phyloP scores from a whole-genome alignment of 2,888 invertebrate genomes.

The Plagiodera versicolora region DNA sequence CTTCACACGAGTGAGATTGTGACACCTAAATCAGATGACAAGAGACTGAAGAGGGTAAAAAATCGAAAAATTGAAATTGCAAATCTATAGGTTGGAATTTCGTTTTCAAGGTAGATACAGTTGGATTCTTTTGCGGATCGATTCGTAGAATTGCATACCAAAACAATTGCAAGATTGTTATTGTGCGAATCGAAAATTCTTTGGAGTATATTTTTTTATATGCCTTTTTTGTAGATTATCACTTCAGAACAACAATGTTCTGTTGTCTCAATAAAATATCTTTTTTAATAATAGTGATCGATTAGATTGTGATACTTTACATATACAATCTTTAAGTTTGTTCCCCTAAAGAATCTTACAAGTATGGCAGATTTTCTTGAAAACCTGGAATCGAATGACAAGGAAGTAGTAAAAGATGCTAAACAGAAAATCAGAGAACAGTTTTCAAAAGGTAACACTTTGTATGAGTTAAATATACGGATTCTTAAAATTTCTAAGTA shows the following conservation, averaged over 20 bases:
- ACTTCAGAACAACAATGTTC: neutral
- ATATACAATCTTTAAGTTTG: neutral
- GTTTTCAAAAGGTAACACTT: slow-evolving; percentile 68
- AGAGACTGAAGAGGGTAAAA: neutral
- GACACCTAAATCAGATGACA: neutral
- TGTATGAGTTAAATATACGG: too few species aligned
- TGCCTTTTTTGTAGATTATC: neutral
- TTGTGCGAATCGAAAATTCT: neutral
- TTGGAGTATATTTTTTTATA: neutral
- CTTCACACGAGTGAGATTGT: too few species aligned
- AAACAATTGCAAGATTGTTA: neutral
- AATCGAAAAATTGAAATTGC: neutral
- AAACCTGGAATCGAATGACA: slow-evolving; percentile 70
- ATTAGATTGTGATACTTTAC: neutral
- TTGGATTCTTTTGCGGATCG: neutral
- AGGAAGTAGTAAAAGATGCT: slow-evolving; percentile 66
- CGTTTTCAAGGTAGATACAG: neutral
- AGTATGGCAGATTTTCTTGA: slow-evolving; percentile 59
- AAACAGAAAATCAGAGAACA: slow-evolving; percentile 71
- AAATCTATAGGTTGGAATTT: neutral
- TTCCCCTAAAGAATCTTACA: neutral
- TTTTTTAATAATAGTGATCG: neutral
- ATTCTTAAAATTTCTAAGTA: too few species aligned
- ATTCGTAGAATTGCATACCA: neutral
- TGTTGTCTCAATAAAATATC: neutral